These are phyloP conservation scores for Iphiclides podalirius DNA, from an alignment of 2,888 invertebrate species.

Conservation along the genomic window DNA sequence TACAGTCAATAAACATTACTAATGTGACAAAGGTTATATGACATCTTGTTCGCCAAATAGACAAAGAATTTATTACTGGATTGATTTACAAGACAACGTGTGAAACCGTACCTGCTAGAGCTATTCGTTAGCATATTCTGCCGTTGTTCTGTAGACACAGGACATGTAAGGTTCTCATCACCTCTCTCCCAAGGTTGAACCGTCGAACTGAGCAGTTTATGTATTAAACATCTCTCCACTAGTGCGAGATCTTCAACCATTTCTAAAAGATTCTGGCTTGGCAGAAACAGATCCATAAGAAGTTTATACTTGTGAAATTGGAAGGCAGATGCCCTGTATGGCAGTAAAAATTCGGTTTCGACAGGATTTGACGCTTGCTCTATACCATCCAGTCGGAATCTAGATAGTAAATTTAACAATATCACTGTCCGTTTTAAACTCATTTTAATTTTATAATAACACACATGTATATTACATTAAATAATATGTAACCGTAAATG, in stretches of 20 bases:
- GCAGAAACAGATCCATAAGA: constrained; percentile 80
- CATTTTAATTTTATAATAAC: too few relatives aligned
- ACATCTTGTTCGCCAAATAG: too few relatives aligned
- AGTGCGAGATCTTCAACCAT: constrained; percentile 56
- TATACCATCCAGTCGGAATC: constrained; percentile 82
- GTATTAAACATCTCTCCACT: constrained; percentile 72
- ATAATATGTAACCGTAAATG: too few relatives aligned
- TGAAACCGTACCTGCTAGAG: constrained; percentile 42
- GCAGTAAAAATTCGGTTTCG: constrained; percentile 73
- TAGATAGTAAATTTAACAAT: constrained; percentile 34
- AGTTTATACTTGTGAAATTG: constrained; percentile 81
- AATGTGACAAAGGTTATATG: too few relatives aligned
- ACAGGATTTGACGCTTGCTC: constrained; percentile 65
- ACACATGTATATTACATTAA: too few relatives aligned
- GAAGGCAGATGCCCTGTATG: constrained; percentile 79
- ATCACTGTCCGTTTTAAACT: too few relatives aligned
- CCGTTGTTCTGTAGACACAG: constrained; percentile 52
- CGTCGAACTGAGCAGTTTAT: constrained; percentile 80
- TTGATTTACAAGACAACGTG: too few relatives aligned
- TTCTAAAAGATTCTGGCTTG: constrained; percentile 63
- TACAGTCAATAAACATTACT: too few relatives aligned
- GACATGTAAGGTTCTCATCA: constrained; percentile 78
- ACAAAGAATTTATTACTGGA: too few relatives aligned
- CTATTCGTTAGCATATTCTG: constrained; percentile 49
- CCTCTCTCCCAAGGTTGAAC: constrained; percentile 81